A percentile compares a stretch with the other conserved stretches of the same genome.
These are phyloP conservation scores for Ophonus ardosiacus DNA, from an alignment of 2,888 invertebrate species.

Conservation along the genomic window DNA sequence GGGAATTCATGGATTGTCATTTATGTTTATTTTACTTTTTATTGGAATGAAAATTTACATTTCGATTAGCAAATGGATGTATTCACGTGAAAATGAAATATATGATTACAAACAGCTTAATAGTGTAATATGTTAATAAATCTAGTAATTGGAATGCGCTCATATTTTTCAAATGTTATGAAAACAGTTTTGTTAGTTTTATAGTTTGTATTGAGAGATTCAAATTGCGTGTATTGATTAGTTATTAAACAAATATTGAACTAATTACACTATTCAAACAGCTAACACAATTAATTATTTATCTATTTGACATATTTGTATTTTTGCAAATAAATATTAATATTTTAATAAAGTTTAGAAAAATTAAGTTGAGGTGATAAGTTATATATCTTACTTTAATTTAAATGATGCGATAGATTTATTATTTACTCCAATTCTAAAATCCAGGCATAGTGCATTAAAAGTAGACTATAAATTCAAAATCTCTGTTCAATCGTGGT, in stretches of 20 bases:
- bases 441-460: neutral
- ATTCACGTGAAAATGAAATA: slow-evolving; percentile 9
- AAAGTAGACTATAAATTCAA: slow-evolving; percentile 40
- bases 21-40: slow-evolving; percentile 13
- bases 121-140: neutral
- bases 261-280: neutral
- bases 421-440: neutral
- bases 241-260: neutral
- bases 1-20: slow-evolving; percentile 14
- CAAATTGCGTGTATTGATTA: neutral
- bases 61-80: slow-evolving; percentile 7
- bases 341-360: too few species aligned
- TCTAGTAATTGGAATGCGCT: neutral
- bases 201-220: neutral
- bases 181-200: neutral
- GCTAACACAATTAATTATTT: neutral
- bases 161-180: neutral
- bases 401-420: too few species aligned
- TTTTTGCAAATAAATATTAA: too few species aligned
- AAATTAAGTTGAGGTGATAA: too few species aligned
- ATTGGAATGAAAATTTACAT: slow-evolving; percentile 1
- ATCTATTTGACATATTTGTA: neutral
- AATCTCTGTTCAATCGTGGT: slow-evolving; percentile 3
- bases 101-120: neutral
- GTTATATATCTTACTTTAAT: too few species aligned